Conservation (phyloP, 2,113 vertebrate genomes). For the Lates calcarifer region DNA sequence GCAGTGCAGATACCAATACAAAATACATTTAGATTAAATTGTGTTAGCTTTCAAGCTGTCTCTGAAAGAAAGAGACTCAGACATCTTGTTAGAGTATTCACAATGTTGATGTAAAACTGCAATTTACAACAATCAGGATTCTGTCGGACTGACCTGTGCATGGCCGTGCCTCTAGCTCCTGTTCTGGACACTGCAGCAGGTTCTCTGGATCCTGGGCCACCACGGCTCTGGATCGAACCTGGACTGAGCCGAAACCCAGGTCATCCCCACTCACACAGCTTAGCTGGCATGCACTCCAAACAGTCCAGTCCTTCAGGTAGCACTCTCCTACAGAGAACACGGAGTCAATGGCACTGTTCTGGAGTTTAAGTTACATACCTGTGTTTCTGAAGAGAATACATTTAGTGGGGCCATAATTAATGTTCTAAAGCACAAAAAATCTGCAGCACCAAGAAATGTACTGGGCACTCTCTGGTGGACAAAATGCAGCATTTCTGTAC, state of each 20-base stretch:
- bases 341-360: neutral
- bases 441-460: no score
- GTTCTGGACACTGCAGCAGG: conserved; percentile 93
- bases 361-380: neutral
- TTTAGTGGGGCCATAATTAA: neutral
- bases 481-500: no score
- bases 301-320: conserved; percentile 95
- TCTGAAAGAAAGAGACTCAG: neutral
- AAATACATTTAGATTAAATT: neutral
- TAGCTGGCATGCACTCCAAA: conserved; percentile 94
- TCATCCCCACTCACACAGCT: conserved; percentile 93
- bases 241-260: conserved; percentile 93
- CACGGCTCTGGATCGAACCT: conserved; percentile 93
- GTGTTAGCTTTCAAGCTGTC: neutral
- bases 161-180: conserved; percentile 90
- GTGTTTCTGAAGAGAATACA: neutral
- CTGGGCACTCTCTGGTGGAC: no score
- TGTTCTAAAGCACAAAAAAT: neutral
- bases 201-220: conserved; percentile 95
- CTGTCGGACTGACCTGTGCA: conserved; percentile 88
- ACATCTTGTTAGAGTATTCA: neutral
- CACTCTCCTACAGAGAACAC: conserved; percentile 90
- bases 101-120: neutral
- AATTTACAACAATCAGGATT: neutral
- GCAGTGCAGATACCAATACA: neutral